Evolutionary conservation across 2,113 vertebrate genomes (phyloP).

Genomic region (Cettia cetti): DNA sequence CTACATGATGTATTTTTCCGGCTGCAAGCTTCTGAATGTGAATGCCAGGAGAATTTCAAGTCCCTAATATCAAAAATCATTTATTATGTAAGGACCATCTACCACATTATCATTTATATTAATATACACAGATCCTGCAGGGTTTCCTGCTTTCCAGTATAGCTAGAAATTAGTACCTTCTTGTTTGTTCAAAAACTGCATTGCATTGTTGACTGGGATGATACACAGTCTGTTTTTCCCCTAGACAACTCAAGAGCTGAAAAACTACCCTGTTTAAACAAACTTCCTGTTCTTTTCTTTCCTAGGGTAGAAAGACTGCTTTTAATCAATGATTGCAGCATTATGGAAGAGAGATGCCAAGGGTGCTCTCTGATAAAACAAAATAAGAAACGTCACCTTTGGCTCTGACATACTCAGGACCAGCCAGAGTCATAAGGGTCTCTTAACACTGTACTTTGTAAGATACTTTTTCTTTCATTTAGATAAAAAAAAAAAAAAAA

Average conservation of each 20-base stretch:
- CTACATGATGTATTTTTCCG: neutral
- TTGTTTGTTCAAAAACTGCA: neutral
- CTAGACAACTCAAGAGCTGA: neutral
- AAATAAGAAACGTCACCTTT: neutral
- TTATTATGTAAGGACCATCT: neutral
- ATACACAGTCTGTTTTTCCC: neutral
- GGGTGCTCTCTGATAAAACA: neutral
- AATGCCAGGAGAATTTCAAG: neutral
- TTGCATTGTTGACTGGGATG: neutral
- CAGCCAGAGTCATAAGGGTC: neutral
- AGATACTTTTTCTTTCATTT: neutral
- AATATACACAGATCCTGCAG: neutral
- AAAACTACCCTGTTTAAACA: slow-evolving; percentile 16
- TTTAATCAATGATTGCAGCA: neutral
- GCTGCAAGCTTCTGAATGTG: neutral
- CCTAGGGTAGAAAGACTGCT: neutral
- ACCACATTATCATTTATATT: neutral
- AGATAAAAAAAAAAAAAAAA: neutral
- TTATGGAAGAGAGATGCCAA: neutral
- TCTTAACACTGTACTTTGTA: neutral
- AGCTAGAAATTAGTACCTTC: neutral
- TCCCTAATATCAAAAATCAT: neutral
- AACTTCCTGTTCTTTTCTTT: slow-evolving; percentile 4
- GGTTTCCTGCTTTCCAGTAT: neutral
- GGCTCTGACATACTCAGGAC: neutral